Base-by-base conservation (phyloP, 2,888 invertebrate species). In the Mayetiola destructor region DNA sequence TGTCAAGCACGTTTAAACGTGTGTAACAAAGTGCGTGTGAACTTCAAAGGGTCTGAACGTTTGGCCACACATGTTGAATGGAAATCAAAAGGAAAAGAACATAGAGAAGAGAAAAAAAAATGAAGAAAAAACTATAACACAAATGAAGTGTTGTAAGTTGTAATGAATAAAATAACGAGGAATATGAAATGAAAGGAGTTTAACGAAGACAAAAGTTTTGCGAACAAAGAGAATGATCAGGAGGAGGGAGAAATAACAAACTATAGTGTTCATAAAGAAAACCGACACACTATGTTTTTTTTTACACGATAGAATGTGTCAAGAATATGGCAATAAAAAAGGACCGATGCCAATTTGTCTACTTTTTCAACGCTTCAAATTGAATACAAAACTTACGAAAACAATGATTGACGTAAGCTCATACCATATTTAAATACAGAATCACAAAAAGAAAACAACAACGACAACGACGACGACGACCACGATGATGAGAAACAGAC, bases 331-430 rank as follows among this genome's bases (percentile, higher is more conserved):
- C 48, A 27, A 27, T 48, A 48, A 48, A 48, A 27, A 48, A 48
- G 48, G 29, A 48, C 48, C 48, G 48, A 48, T 48, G 48, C 48
- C 48, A 48, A 48, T 48, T 48, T 48, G 48, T 48, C 48, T 48
- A 48, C 48, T 48, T 48, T 27, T 48, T 48, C 48, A 48, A 27
- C 27, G 27, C 27, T n/a, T 27, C 27, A 27, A 48, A 42, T 14
- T 23, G 23, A 48, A 48, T 9, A 48, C 12, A 27, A 48, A 42
- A n/a, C 23, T 12, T 36, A 14, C 37, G n/a, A 21, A 48, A n/a
- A 48, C 27, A 48, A 27, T 48, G 16, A 48, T 27, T 48, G 48
- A 48, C 48, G 48, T 48, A 48, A 48, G 29, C 48, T 40, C 40
- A 48, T 48, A 27, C 48, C 48, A 1, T 27, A 48, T 48, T 48